Base-by-base conservation (phyloP, 2,888 invertebrate genomes). In the Stenchaetothrips biformis region DNA sequence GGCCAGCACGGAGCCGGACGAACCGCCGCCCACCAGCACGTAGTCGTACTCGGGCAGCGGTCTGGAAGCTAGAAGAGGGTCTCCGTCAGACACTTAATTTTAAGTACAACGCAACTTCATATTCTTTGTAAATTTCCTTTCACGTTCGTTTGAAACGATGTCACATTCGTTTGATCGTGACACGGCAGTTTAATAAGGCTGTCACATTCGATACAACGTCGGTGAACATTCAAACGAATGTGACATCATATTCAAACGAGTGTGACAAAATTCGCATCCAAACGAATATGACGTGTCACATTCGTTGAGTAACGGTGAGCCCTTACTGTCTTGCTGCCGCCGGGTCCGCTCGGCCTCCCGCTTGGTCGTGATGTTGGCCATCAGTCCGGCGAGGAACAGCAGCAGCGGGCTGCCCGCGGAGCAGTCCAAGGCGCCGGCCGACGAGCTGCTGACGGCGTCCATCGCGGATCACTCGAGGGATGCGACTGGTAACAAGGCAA, bases 1-100 rank as follows among this genome's bases (percentile, higher is more conserved):
- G 2, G 84, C 84, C 74, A 85, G 53, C 9, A 84, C 84, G 79
- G 84, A 85, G 9, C 85, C 85, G 11, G 85, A 83, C 9, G 85
- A 83, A 8, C 85, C 85, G 16, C 82, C 85, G 11, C 85, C 85
- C 9, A 85, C 85, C 18, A 59, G 1, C 4, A 59, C 18, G 2
- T 13, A 59, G 59, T 59, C 59, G 59, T 59, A 59, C 59, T 59
- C 59, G 59, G 59, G 37, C 37, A 37, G 37, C 1, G 37, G 37
- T 37, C 37, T 37, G 37, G 37, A 37, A 37, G n/a, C n/a, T n/a
- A n/a, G n/a, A n/a, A n/a, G n/a, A n/a, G n/a, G n/a, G n/a, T n/a
- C n/a, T n/a, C n/a, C 53, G 53, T 8, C 53, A 2, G 53, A 7
- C 13, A 18, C 3, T 16, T 11, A 53, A 2, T 18, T 18, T 53